Evolutionary conservation across 1,140 invertebrate species (phyloP), one percentile per base, ranked within the genome.

Genomic region (Globodera ellingtonae): DNA sequence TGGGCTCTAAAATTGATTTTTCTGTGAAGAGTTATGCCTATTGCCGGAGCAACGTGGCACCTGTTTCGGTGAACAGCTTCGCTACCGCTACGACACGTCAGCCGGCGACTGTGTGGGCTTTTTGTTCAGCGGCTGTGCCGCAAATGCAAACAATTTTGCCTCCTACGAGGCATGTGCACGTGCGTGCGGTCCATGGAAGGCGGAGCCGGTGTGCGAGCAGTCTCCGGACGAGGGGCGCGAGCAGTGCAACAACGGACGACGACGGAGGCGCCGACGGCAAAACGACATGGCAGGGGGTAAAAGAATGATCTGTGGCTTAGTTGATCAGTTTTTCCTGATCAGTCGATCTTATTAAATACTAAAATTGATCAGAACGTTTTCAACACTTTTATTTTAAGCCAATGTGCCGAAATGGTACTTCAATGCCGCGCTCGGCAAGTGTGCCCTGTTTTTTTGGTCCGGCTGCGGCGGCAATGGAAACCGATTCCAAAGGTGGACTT

Each of bases 211-310:
- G 89, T 98, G 96, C 89, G 91, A 92, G 21, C 90, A 95, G 82
- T 93, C 94, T 0, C 92, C 93, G 9, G 91, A 92, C 75, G 90
- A 92, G 79, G 95, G 95, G 47, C 65, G 59, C 69, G 69, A 62
- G 44, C 18, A 67, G 10, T 77, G 75, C 69, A 21, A 62, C 48
- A 47, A 76, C 66, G 35, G 35, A 44, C 50, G 59, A 18, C 46
- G 6, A 10, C 46, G 48, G 13, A 8, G 9, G n/a, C 46, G 24
- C 1, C 35, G 24, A 24, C n/a, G 67, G 67, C 35, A 21, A 3
- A 35, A 70, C 9, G 92, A 13, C 84, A 62, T 46, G 50, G 24
- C 44, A 79, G 72, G 72, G 13, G 50, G 48, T 72, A 78, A 10
- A 66, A 72, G 1, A 35, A 3, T 65, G n/a, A 21, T 21, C 59